Evolutionary conservation across 2,797 vertebrate species (phyloP), one percentile per base, ranked within the genome.

Genomic region (Parambassis ranga): DNA sequence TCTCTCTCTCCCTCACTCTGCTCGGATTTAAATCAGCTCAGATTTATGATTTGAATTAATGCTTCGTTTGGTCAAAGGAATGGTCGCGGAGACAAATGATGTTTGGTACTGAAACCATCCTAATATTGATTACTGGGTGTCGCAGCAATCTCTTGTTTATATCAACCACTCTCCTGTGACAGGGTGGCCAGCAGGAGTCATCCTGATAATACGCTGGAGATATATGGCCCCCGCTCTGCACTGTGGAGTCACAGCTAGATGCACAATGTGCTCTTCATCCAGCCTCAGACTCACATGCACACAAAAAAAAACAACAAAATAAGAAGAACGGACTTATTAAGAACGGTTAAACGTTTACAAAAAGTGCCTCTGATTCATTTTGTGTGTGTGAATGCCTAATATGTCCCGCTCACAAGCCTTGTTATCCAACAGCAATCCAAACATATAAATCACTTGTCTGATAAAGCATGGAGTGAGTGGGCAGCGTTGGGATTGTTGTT

Each of bases 21-120:
- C 93, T 91, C 86, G 94, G 96, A 97, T 99, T 98, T 98, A 98
- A 98, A 98, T 98, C 97, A 97, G 95, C 95, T 90, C 94, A 97
- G 97, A 99, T 98, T 98, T 99, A 99, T 98, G 96, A 98, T 98
- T 98, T 97, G 96, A 98, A 99, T 98, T 96, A 98, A 98, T 98
- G 96, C 96, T 98, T 96, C 94, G 95, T 98, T 98, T 98, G 96
- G 95, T 97, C 96, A 98, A 96, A 98, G 95, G 94, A 98, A 97
- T 96, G 94, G 93, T 95, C 91, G 79, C 93, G 77, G 94, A 96
- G 96, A 98, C 94, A 98, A 98, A 98, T 97, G 94, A 96, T 96
- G 96, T 96, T 95, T 95, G 95, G 95, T 97, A 98, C 95, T 97
- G 96, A 96, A 97, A 93, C 95, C 94, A 94, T 98, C 95, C 95